phyloP scores from a whole-genome alignment of 2,113 vertebrate species.

The Sylvia atricapilla region DNA sequence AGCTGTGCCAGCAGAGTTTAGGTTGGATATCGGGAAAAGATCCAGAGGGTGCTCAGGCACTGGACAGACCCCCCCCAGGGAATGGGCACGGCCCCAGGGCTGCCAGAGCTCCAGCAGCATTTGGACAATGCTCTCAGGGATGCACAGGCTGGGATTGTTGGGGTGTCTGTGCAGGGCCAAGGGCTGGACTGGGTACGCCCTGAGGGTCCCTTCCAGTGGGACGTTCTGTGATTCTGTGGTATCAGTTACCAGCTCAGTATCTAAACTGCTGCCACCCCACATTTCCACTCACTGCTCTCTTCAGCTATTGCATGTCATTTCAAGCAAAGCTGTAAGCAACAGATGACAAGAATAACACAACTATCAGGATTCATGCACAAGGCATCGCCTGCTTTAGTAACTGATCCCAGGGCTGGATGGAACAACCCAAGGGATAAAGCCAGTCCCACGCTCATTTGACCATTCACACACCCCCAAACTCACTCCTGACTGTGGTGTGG shows the following conservation, averaged over 20 bases:
- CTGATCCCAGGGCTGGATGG: not conserved
- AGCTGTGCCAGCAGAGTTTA: accelerated
- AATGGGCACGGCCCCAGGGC: not conserved
- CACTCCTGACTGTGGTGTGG: not conserved
- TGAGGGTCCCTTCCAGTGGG: not conserved
- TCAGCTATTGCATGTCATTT: not conserved
- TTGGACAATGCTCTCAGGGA: accelerated
- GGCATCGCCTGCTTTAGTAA: not conserved
- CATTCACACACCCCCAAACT: not conserved
- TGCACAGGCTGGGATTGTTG: not conserved
- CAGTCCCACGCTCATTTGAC: not conserved
- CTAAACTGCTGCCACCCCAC: not conserved
- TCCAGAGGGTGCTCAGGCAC: not conserved
- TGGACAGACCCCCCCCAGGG: not conserved
- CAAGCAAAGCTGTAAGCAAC: not conserved
- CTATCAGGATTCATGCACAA: not conserved
- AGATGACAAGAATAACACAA: not conserved
- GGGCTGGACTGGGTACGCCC: not conserved
- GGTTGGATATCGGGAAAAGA: accelerated
- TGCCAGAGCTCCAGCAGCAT: not conserved
- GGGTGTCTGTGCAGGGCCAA: not conserved
- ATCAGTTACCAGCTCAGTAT: not conserved
- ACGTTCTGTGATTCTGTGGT: not conserved
- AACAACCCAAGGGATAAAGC: not conserved
- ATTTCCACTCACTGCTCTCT: not conserved